Evolutionary conservation across 2,888 invertebrate genomes (phyloP).

Genomic region (Lymantria monacha): DNA sequence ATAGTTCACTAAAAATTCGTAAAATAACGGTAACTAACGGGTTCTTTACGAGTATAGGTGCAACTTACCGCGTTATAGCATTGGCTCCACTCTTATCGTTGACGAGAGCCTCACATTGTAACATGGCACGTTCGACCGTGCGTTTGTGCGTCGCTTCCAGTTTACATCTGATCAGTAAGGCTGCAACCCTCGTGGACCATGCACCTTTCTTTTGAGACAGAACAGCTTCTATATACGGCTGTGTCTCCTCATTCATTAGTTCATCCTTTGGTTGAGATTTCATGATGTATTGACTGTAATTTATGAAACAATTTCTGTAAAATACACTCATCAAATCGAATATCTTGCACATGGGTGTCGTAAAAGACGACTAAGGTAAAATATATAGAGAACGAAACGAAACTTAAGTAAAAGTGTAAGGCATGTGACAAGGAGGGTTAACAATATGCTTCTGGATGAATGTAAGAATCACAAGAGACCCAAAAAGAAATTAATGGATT

Average conservation of each 20-base stretch:
- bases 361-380: too few species aligned
- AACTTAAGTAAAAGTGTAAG: too few species aligned
- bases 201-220: conserved; percentile 85
- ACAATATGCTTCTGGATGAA: too few species aligned
- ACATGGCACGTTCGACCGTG: conserved; percentile 93
- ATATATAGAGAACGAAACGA: too few species aligned
- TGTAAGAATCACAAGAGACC: too few species aligned
- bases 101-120: conserved; percentile 91
- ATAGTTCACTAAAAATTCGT: too few species aligned
- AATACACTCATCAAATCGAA: background rate
- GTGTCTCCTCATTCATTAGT: conserved; percentile 90
- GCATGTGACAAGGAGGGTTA: too few species aligned
- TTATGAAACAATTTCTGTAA: background rate
- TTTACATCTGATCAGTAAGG: conserved; percentile 88
- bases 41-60: too few species aligned
- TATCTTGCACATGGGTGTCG: too few species aligned
- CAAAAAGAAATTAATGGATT: too few species aligned
- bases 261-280: conserved; percentile 91
- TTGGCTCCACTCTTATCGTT: conserved; percentile 68
- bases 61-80: conserved; percentile 51
- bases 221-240: conserved; percentile 87
- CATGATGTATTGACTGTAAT: conserved; percentile 85
- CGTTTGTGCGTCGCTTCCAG: conserved; percentile 90
- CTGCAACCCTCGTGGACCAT: conserved; percentile 89
- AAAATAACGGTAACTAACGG: too few species aligned